Evolutionary conservation across 1,140 invertebrate species (phyloP).

Genomic region (Drosophila ambigua): DNA sequence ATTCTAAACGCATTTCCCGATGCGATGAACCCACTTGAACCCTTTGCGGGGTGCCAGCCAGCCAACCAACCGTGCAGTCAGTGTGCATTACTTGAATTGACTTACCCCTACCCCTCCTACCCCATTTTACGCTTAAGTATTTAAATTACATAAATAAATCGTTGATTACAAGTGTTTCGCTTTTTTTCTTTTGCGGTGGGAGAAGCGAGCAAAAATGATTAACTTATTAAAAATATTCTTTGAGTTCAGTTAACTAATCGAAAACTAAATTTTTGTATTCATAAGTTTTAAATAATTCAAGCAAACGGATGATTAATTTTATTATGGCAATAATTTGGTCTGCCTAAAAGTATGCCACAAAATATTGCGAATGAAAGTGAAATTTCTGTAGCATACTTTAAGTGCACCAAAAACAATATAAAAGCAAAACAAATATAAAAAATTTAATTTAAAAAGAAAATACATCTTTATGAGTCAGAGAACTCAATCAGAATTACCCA

Average conservation of each 20-base stretch:
- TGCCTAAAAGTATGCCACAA: slow-evolving; percentile 40
- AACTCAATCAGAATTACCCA: too few relatives aligned
- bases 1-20: slow-evolving; percentile 32
- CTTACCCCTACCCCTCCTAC: neutral
- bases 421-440: neutral
- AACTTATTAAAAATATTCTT: too few relatives aligned
- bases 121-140: slow-evolving; percentile 67
- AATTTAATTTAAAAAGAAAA: neutral
- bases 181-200: neutral
- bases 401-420: neutral
- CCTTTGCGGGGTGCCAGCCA: slow-evolving; percentile 1
- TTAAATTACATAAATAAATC: slow-evolving; percentile 72
- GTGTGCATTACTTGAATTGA: slow-evolving; percentile 7
- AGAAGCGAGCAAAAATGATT: too few relatives aligned
- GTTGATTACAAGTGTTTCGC: slow-evolving; percentile 41
- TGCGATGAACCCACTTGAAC: slow-evolving; percentile 6
- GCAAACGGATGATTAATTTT: too few relatives aligned
- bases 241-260: too few relatives aligned
- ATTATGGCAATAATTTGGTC: too few relatives aligned
- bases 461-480: too few relatives aligned
- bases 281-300: too few relatives aligned
- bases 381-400: too few relatives aligned
- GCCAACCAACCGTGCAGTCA: slow-evolving; percentile 7
- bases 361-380: neutral
- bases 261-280: too few relatives aligned